Conservation (phyloP, 2,113 vertebrate genomes). For the Hyperoodon ampullatus region DNA sequence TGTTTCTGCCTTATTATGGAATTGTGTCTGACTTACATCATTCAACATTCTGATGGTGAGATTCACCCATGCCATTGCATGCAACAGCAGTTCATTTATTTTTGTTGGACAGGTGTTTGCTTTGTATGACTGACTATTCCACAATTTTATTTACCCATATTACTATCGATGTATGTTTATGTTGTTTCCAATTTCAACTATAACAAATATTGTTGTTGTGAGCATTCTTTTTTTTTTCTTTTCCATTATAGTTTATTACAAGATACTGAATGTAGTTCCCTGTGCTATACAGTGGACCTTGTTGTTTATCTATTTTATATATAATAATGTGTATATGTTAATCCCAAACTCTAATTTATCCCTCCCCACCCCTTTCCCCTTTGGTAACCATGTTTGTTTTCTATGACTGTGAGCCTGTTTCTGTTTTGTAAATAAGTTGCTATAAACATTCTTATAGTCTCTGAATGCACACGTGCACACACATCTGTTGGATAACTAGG, state of each 20-base stretch:
- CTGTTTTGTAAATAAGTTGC: background rate
- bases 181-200: background rate
- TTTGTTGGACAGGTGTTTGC: background rate
- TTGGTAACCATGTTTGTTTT: background rate
- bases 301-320: background rate
- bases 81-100: background rate
- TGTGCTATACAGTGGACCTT: background rate
- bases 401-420: background rate
- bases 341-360: background rate
- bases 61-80: background rate
- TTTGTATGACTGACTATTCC: background rate
- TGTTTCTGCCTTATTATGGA: background rate
- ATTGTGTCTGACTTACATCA: background rate
- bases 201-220: background rate
- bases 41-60: background rate
- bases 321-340: background rate
- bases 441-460: background rate
- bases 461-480: background rate
- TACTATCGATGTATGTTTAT: background rate
- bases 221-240: background rate
- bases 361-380: background rate
- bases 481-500: background rate
- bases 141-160: background rate
- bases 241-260: background rate
- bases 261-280: background rate